Percentiles rank a stretch among this genome's conserved stretches.
phyloP scores from a whole-genome alignment of 2,113 vertebrate species.

The Mormoops blainvillei region DNA sequence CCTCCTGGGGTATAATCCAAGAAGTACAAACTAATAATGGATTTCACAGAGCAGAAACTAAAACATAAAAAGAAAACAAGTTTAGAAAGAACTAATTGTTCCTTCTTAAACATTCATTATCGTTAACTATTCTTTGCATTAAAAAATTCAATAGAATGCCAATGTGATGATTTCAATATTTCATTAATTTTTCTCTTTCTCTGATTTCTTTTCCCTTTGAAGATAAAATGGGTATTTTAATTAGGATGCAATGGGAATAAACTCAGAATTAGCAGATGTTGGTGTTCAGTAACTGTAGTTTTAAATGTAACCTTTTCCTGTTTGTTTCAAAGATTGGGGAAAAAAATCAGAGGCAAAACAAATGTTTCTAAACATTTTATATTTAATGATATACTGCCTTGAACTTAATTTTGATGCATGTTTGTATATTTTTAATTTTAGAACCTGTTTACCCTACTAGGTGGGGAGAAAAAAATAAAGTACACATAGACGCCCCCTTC shows the following conservation, averaged over 20 bases:
- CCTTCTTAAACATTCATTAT: constrained; percentile 58
- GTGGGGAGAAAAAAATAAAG: neutral
- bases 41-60: constrained; percentile 19
- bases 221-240: constrained; percentile 73
- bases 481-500: neutral
- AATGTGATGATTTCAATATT: constrained; percentile 71
- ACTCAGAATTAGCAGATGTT: constrained; percentile 60
- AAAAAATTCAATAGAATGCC: constrained; percentile 59
- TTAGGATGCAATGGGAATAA: constrained; percentile 72
- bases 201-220: constrained; percentile 66
- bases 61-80: neutral
- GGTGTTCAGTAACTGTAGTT: constrained; percentile 54
- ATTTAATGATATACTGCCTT: neutral
- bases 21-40: neutral
- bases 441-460: neutral
- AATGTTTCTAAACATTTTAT: constrained; percentile 30
- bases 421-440: neutral
- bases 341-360: constrained; percentile 36
- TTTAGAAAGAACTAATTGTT: neutral
- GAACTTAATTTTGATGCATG: neutral
- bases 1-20: neutral
- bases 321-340: constrained; percentile 48
- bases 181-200: constrained; percentile 65
- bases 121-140: constrained; percentile 47
- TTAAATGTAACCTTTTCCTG: constrained; percentile 64